Evolutionary conservation across 2,797 vertebrate species (phyloP).

Genomic region (Dipus sagitta): DNA sequence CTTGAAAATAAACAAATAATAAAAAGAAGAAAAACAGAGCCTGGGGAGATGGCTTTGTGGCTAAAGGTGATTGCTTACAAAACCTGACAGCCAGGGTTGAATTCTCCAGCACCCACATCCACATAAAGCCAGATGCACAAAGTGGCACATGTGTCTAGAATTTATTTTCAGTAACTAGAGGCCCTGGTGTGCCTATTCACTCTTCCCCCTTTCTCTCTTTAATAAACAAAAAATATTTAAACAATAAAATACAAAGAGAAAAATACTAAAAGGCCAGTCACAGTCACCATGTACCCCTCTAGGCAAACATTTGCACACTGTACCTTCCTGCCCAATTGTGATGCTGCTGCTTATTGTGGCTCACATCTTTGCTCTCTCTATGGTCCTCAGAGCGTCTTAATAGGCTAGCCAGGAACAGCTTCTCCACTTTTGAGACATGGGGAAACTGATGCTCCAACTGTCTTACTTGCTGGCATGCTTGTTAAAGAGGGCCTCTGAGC

Average conservation of each 20-base stretch:
- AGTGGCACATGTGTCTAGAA: too few relatives aligned
- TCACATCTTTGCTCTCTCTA: neutral
- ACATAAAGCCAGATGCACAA: too few relatives aligned
- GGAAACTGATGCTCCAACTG: neutral
- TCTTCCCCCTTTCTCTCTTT: too few relatives aligned
- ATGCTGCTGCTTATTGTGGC: neutral
- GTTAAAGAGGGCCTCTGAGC: neutral
- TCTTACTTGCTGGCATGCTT: neutral
- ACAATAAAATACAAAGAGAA: neutral
- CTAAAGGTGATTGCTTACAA: too few relatives aligned
- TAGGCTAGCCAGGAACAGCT: neutral
- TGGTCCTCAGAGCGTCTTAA: neutral
- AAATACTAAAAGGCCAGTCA: neutral
- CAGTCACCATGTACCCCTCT: neutral
- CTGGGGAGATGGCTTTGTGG: too few relatives aligned
- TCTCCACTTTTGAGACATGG: fast-evolving
- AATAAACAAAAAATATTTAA: neutral
- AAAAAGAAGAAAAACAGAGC: too few relatives aligned
- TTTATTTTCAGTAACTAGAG: too few relatives aligned
- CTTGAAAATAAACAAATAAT: too few relatives aligned
- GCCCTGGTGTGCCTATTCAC: too few relatives aligned
- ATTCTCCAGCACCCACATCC: too few relatives aligned
- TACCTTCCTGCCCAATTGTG: too few relatives aligned
- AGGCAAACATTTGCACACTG: neutral
- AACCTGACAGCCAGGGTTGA: too few relatives aligned